These are phyloP conservation scores for Metacarcinus magister DNA, from an alignment of 2,888 invertebrate species.

Conservation along the genomic window DNA sequence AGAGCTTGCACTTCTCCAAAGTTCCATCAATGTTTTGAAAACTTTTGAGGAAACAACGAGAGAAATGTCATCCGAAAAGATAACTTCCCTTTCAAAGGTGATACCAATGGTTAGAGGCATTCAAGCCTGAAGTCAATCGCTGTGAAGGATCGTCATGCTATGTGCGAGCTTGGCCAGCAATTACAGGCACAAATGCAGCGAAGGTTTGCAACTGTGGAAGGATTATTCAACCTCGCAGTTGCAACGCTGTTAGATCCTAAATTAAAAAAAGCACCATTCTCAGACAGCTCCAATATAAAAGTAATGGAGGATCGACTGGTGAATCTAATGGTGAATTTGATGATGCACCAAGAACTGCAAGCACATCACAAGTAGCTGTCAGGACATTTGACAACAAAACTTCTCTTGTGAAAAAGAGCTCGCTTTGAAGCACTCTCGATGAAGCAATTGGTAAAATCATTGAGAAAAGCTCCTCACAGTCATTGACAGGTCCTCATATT, in stretches of 20 bases:
- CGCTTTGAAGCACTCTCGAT: constrained; percentile 12
- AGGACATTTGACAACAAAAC: not conserved
- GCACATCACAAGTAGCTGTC: not conserved
- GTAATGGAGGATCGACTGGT: not conserved
- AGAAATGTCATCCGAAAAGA: constrained; percentile 55
- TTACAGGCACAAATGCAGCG: constrained; percentile 47
- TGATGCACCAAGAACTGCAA: not conserved
- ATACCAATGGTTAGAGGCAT: constrained; percentile 54
- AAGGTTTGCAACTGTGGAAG: constrained; percentile 37
- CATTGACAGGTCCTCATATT: constrained; percentile 47
- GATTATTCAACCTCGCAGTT: not conserved
- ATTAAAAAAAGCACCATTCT: constrained; percentile 53
- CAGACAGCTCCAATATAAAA: not conserved
- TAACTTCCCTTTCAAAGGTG: constrained; percentile 59
- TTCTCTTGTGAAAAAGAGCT: not conserved
- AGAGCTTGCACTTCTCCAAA: not conserved
- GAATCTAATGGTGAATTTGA: not conserved
- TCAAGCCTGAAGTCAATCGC: constrained; percentile 38
- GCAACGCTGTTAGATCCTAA: constrained; percentile 36
- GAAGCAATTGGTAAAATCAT: not conserved
- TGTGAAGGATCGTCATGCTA: too few species aligned
- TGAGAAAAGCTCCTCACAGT: not conserved
- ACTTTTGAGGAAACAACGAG: constrained; percentile 62
- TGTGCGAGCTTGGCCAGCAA: constrained; percentile 47
- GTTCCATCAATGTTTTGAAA: constrained; percentile 42